phyloP scores from a whole-genome alignment of 2,888 invertebrate genomes.

The Sinohyriopsis cumingii region DNA sequence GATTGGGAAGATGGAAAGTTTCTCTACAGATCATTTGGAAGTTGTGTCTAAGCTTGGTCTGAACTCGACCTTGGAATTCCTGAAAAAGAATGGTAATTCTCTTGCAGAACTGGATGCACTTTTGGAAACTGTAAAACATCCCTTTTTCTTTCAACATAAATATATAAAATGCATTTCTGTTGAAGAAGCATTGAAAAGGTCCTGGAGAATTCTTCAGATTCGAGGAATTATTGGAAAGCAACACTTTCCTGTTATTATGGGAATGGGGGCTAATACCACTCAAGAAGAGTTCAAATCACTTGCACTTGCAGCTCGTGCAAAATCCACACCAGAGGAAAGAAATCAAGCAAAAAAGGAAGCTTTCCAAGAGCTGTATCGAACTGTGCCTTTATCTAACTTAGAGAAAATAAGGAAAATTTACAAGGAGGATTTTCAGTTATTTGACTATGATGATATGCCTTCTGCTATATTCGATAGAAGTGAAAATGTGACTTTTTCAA shows the following conservation, averaged over 20 bases:
- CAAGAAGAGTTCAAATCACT: constrained; percentile 9
- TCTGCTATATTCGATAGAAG: constrained; percentile 14
- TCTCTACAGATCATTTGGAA: constrained; percentile 18
- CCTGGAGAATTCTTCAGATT: constrained; percentile 31
- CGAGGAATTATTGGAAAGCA: constrained; percentile 24
- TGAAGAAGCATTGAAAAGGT: constrained; percentile 24
- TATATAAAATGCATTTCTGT: constrained; percentile 22
- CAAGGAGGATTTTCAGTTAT: constrained; percentile 24
- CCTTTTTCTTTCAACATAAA: constrained; percentile 21
- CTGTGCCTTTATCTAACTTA: constrained; percentile 13
- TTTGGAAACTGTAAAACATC: constrained; percentile 19
- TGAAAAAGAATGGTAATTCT: too few relatives aligned
- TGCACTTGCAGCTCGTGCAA: constrained; percentile 15
- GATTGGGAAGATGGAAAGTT: constrained; percentile 34
- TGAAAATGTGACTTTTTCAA: too few relatives aligned
- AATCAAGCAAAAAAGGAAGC: constrained; percentile 16
- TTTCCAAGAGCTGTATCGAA: constrained; percentile 18
- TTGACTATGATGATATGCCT: constrained; percentile 24
- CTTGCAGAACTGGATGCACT: constrained; percentile 19
- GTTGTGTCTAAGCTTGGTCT: constrained; percentile 17
- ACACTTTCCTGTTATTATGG: constrained; percentile 12
- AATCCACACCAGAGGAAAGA: constrained; percentile 11
- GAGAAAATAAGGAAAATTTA: constrained; percentile 12
- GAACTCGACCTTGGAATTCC: neutral
- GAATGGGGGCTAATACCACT: neutral